Evolutionary conservation across 2,888 invertebrate species (phyloP), one percentile per base, ranked within the genome.

Genomic region (Harmothoe impar): DNA sequence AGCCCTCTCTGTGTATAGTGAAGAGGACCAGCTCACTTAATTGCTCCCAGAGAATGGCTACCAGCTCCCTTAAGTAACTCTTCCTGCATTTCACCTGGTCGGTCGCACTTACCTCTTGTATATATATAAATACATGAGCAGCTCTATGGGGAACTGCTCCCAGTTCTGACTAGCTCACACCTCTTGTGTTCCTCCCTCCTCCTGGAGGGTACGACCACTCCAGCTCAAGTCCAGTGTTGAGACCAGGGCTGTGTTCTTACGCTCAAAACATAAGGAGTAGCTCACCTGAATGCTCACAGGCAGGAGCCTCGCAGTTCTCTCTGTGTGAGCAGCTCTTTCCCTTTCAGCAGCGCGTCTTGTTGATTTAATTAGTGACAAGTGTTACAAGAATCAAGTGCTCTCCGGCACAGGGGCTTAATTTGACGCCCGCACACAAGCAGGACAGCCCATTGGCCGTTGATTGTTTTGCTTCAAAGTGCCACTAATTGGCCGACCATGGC

Each of bases 381-480:
- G 81, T 35, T 35, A 43, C 81, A 33, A 43, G 81, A 43, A 33
- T 81, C 33, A 81, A 81, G 35, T 81, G 81, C 20, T 81, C 43
- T 33, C 81, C 31, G 10, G 35, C 10, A 81, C 81, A 25, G 0
- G 23, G 81, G 23, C 81, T 35, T 81, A 43, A 81, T 81, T 81
- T 81, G 81, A 35, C 33, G 43, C 81, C 72, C 81, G 43, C 81
- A 81, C 81, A 81, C 35, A 33, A 35, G 81, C 31, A 43, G 23
- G n/a, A 12, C 81, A 43, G 43, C 25, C 77, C 77, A 35, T 81
- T 81, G 35, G 35, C 10, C 33, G 35, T 43, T 81, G 81, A 81
- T 81, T 81, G 81, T 81, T 81, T 81, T 81, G 81, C 81, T 81
- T 33, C 81, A 81, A 81, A 81, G 81, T 81, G 81, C 33, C n/a